Evolutionary conservation across 2,888 invertebrate genomes (phyloP), one percentile per base, ranked within the genome.

Genomic region (Exocentrus adspersus): DNA sequence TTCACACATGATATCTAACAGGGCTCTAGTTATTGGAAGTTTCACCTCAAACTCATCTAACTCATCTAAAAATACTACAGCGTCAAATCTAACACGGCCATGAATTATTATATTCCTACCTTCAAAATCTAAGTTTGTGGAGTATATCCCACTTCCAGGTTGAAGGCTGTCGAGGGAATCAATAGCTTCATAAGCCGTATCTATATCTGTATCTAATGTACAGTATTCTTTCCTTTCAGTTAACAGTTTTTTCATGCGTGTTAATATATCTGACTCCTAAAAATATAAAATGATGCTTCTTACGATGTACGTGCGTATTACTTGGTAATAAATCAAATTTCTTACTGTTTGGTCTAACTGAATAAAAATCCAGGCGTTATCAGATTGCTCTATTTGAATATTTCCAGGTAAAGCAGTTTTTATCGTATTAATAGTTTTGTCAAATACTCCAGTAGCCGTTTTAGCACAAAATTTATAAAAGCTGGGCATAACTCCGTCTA

Each of bases 401-500:
- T 86, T 86, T 32, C 86, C 86, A 9, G 88, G 87, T 17, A 89
- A 80, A 4, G 90, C 92, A 17, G 91, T 92, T 79, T 88, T 90
- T 46, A 93, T 85, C 0, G 91, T 90, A 80, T 92, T 92, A 2
- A 93, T 83, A 0, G 91, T 90, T 67, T 83, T 82, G 50, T 80
- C 79, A 78, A 93, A 90, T 67, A 93, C 90, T 0, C 91, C 92
- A 1, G 91, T 92, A 69, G 92, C 91, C 0, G 92, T 92, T 77
- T 90, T 89, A 0, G 90, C 90, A 76, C 92, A 86, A 77, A 91
- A 82, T 82, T 91, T 88, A 75, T 85, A 85, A 52, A 82, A 80
- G 71, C 80, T 81, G 0, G 82, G 82, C 76, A 82, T 77, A 16
- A 81, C 79, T 16, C 82, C 82, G 67, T 82, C 83, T 43, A 80